phyloP scores from a whole-genome alignment of 2,888 invertebrate genomes.

The Patella caerulea region DNA sequence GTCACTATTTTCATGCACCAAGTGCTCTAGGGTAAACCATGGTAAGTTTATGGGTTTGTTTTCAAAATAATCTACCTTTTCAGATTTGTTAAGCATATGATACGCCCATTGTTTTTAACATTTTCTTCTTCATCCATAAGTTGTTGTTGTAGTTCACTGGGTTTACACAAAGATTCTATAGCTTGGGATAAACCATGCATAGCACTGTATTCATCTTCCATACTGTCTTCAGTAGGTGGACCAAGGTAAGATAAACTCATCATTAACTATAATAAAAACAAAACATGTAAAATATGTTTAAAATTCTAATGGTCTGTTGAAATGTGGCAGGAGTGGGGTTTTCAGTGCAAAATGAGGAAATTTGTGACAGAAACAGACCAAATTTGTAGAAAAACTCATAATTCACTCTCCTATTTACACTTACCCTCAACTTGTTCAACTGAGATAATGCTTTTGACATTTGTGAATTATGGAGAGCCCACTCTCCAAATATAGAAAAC shows the following conservation, averaged over 20 bases:
- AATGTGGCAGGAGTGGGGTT: too few species aligned
- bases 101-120: constrained; percentile 80
- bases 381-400: too few species aligned
- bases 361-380: too few species aligned
- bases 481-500: too few species aligned
- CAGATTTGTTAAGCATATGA: constrained; percentile 91
- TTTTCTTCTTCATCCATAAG: constrained; percentile 73
- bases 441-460: too few species aligned
- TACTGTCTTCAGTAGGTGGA: constrained; percentile 73
- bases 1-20: background rate
- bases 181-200: constrained; percentile 89
- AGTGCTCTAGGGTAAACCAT: background rate
- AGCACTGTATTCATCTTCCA: constrained; percentile 71
- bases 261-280: constrained; percentile 77
- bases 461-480: too few species aligned
- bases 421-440: too few species aligned
- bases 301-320: too few species aligned
- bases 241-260: constrained; percentile 88
- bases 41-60: background rate
- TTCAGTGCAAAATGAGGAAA: too few species aligned
- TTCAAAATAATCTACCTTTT: constrained; percentile 71
- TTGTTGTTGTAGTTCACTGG: constrained; percentile 82
- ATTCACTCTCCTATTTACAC: too few species aligned
- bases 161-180: constrained; percentile 87
- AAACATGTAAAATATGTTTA: too few species aligned